Percentiles rank a stretch among this genome's conserved stretches.
phyloP scores from a whole-genome alignment of 2,113 vertebrate genomes.

The Perca flavescens region DNA sequence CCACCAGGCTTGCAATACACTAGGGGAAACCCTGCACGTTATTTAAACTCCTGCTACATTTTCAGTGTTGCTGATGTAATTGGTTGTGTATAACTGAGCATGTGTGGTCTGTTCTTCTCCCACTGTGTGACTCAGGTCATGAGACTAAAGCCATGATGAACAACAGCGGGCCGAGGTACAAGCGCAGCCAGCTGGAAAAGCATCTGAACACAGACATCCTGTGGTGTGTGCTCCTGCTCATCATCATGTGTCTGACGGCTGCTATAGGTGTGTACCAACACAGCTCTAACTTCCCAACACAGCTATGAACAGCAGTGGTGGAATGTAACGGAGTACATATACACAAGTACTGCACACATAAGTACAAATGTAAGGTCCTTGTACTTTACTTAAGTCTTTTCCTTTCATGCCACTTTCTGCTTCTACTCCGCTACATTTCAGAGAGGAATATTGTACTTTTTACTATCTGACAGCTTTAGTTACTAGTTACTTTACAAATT shows the following conservation, averaged over 20 bases:
- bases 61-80: neutral
- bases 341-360: too few relatives aligned
- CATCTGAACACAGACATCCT: slow-evolving; percentile 90
- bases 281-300: neutral
- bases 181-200: slow-evolving; percentile 92
- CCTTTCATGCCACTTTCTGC: too few relatives aligned
- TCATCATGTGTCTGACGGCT: slow-evolving; percentile 90
- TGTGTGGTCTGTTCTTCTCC: neutral
- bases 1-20: too few relatives aligned
- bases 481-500: too few relatives aligned
- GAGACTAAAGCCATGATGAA: slow-evolving; percentile 99
- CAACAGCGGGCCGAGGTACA: slow-evolving; percentile 91
- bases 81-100: neutral
- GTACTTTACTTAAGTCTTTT: too few relatives aligned
- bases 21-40: neutral
- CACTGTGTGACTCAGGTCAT: slow-evolving; percentile 85
- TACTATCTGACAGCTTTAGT: too few relatives aligned
- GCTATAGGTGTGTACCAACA: slow-evolving; percentile 87
- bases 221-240: slow-evolving; percentile 92
- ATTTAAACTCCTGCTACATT: neutral
- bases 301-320: neutral
- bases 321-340: too few relatives aligned
- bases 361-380: too few relatives aligned
- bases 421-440: too few relatives aligned
- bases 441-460: too few relatives aligned